Percentiles rank a stretch among this genome's conserved stretches.
These are phyloP conservation scores for Cetonia aurata DNA, from an alignment of 2,888 invertebrate genomes.

Conservation along the genomic window DNA sequence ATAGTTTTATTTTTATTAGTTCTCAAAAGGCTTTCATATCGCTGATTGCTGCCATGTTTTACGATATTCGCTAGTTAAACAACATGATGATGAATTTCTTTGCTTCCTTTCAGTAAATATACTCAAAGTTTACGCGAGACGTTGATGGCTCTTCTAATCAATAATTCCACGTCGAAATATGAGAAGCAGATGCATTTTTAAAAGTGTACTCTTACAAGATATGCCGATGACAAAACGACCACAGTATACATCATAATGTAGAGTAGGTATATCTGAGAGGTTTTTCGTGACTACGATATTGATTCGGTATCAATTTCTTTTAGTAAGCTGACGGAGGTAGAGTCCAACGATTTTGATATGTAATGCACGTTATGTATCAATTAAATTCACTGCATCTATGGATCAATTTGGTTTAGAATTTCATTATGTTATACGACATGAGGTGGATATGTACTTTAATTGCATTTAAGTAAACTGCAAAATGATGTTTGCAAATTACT, in stretches of 20 bases:
- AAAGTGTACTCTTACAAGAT: slow-evolving; percentile 17
- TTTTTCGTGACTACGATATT: background rate
- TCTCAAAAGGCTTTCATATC: background rate
- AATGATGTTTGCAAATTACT: too few relatives aligned
- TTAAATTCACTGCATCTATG: too few relatives aligned
- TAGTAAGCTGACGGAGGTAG: too few relatives aligned
- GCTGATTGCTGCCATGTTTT: slow-evolving; percentile 8
- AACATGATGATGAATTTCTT: background rate
- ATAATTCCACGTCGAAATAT: slow-evolving; percentile 20
- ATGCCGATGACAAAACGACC: slow-evolving; percentile 11
- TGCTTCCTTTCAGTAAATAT: slow-evolving; percentile 21
- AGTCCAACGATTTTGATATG: too few relatives aligned
- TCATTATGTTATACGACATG: too few relatives aligned
- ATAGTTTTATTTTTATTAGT: background rate
- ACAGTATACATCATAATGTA: slow-evolving; percentile 7
- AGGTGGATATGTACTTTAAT: too few relatives aligned
- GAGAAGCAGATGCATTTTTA: slow-evolving; percentile 21
- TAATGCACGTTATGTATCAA: too few relatives aligned
- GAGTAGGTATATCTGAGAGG: background rate
- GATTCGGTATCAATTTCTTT: slow-evolving; percentile 4
- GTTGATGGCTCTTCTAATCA: slow-evolving; percentile 13
- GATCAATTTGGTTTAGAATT: too few relatives aligned
- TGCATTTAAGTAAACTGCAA: too few relatives aligned
- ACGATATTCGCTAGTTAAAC: slow-evolving; percentile 19
- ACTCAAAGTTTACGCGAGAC: background rate